Evolutionary conservation across 1,140 invertebrate species (phyloP).

Genomic region (Akabosia matsudoensis): DNA sequence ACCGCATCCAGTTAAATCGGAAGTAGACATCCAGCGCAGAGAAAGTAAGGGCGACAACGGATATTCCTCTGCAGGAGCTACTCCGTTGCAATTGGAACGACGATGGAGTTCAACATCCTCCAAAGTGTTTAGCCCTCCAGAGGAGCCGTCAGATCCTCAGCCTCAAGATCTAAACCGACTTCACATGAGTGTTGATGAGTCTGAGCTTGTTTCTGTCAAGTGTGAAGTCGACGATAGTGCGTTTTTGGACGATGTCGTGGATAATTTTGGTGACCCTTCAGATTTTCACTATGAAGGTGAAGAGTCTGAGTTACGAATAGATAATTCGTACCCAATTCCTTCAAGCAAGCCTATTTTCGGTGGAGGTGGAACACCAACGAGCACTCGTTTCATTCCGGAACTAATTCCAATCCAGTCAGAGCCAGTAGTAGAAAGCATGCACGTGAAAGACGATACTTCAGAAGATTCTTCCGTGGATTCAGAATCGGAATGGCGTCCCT

Average conservation of each 20-base stretch:
- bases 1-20: background rate
- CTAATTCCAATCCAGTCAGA: slow-evolving; percentile 2
- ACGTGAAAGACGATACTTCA: background rate
- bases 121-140: background rate
- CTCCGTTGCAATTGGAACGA: background rate
- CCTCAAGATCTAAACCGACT: too few relatives aligned
- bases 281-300: background rate
- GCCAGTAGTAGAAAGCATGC: background rate
- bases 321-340: background rate
- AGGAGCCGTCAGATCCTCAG: too few relatives aligned
- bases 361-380: background rate
- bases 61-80: background rate
- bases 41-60: background rate
- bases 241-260: background rate
- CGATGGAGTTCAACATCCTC: background rate
- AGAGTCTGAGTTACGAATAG: background rate
- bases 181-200: background rate
- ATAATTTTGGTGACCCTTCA: background rate
- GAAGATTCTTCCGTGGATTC: background rate
- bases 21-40: too few relatives aligned
- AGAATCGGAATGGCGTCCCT: background rate
- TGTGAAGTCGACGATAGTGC: background rate
- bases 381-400: background rate
- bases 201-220: background rate
- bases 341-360: background rate